Percentiles rank a stretch among this genome's conserved stretches.
Evolutionary conservation across 2,797 vertebrate genomes (phyloP).

Genomic region (Rhyacichthys aspro): DNA sequence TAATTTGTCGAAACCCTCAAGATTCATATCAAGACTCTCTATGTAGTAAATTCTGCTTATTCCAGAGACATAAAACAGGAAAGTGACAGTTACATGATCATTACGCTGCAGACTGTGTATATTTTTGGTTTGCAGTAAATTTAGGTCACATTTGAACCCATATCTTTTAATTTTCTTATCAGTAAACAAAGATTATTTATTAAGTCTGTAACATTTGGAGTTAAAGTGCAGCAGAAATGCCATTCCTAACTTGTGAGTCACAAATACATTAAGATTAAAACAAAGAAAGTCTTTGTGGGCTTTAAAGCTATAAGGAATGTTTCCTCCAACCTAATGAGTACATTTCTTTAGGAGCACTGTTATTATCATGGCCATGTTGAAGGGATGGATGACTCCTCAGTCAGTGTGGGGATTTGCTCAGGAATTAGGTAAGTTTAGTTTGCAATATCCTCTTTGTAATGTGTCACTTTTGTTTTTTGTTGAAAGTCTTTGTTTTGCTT

Average conservation of each 20-base stretch:
- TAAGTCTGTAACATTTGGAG: neutral
- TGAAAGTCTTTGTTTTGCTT: neutral
- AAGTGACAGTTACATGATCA: neutral
- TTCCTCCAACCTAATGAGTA: neutral
- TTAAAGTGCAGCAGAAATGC: neutral
- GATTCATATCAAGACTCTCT: neutral
- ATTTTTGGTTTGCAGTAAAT: neutral
- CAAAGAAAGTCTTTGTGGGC: conserved; percentile 9
- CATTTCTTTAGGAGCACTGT: conserved; percentile 84
- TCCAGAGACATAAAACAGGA: conserved; percentile 1
- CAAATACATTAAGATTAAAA: neutral
- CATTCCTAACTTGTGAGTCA: conserved; percentile 7
- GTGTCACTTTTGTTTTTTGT: neutral
- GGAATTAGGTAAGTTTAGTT: conserved; percentile 84
- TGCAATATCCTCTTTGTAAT: neutral
- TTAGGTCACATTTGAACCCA: neutral
- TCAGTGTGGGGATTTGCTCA: conserved; percentile 84
- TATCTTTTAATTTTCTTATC: neutral
- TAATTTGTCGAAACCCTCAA: neutral
- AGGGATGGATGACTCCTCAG: conserved; percentile 79
- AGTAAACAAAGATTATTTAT: neutral
- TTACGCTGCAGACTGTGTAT: neutral
- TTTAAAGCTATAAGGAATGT: neutral
- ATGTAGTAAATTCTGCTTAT: neutral
- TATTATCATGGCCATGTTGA: conserved; percentile 87